Conservation (phyloP, 2,113 vertebrate genomes). For the Atrichornis clamosus region DNA sequence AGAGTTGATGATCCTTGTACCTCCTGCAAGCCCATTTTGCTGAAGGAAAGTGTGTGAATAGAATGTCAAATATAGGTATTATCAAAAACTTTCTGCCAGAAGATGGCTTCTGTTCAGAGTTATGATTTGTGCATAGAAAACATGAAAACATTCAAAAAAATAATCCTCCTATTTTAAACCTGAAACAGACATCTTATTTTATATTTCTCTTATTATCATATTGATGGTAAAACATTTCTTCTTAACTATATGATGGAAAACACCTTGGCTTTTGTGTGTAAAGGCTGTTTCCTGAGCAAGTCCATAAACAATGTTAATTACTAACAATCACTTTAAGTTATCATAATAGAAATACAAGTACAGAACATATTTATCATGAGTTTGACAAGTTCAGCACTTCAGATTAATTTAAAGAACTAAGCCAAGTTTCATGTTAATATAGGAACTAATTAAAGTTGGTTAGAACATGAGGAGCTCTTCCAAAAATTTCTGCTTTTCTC, state of each 20-base stretch:
- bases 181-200: not conserved
- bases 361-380: not conserved
- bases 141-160: not conserved
- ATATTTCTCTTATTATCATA: not conserved
- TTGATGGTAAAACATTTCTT: not conserved
- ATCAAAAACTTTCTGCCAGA: constrained; percentile 23
- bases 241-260: not conserved
- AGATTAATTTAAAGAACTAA: not conserved
- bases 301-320: not conserved
- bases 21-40: not conserved
- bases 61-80: not conserved
- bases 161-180: not conserved
- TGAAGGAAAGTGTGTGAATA: not conserved
- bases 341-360: not conserved
- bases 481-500: not conserved
- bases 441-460: not conserved
- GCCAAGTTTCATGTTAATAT: not conserved
- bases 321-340: not conserved
- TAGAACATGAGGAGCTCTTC: not conserved
- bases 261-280: not conserved
- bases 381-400: not conserved
- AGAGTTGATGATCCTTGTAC: accelerated
- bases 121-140: not conserved
- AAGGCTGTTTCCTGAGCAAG: constrained; percentile 1
- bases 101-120: constrained; percentile 27